Conservation (phyloP, 2,888 invertebrate genomes). For the Phragmatobia fuliginosa region DNA sequence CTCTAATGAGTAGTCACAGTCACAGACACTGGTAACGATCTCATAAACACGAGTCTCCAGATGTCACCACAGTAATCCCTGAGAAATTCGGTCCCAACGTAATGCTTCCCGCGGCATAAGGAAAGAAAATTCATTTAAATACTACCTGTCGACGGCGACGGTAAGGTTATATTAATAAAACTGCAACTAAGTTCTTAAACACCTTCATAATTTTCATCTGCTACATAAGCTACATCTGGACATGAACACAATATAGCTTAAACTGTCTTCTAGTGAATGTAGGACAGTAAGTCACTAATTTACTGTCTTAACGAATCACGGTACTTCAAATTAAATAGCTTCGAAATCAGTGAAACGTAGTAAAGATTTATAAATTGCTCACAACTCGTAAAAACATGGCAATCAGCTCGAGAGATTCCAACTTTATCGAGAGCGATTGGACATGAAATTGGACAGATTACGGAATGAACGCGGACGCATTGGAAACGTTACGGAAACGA, state of each 20-base stretch:
- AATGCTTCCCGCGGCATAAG: conserved; percentile 4
- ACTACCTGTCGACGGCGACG: conserved; percentile 1
- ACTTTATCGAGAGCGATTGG: conserved; percentile 27
- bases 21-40: conserved; percentile 8
- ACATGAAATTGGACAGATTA: conserved; percentile 26
- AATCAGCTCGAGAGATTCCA: conserved; percentile 16
- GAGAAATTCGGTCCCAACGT: conserved; percentile 14
- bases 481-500: conserved; percentile 13
- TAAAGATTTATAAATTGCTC: conserved; percentile 19
- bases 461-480: conserved; percentile 16
- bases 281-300: not conserved
- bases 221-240: not conserved
- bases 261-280: not conserved
- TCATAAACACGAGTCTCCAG: conserved; percentile 15
- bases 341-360: conserved; percentile 11
- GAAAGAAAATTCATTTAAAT: conserved; percentile 19
- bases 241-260: not conserved
- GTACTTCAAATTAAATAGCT: conserved; percentile 14
- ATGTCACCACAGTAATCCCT: conserved; percentile 36
- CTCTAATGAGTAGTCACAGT: conserved; percentile 22
- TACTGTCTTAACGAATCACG: not conserved
- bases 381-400: conserved; percentile 24
- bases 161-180: conserved; percentile 28
- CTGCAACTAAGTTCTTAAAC: conserved; percentile 21
- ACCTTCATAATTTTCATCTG: conserved; percentile 15